These are phyloP conservation scores for Onychomys leucogaster DNA, from an alignment of 2,797 vertebrate species.

Conservation along the genomic window DNA sequence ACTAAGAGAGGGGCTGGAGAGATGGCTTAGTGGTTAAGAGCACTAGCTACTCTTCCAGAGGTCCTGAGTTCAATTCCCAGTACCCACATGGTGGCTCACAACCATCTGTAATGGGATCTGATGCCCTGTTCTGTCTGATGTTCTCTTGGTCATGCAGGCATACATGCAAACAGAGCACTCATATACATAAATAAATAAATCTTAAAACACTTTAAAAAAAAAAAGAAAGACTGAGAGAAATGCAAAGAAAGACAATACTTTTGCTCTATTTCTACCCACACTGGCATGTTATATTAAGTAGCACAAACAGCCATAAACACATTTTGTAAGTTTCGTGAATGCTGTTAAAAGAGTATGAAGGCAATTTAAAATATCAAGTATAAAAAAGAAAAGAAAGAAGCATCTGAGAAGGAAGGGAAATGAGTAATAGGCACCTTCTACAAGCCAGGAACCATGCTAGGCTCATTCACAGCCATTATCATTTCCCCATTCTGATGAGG, in stretches of 20 bases:
- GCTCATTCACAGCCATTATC: background rate
- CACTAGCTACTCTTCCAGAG: background rate
- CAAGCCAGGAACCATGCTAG: slow-evolving; percentile 30
- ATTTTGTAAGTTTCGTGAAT: slow-evolving; percentile 59
- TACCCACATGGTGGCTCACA: background rate
- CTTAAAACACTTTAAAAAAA: background rate
- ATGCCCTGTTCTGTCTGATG: background rate
- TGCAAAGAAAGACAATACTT: slow-evolving; percentile 36
- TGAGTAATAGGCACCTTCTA: background rate
- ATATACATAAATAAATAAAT: background rate
- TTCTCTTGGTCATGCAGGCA: background rate
- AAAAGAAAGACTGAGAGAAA: background rate
- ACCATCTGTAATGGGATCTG: background rate
- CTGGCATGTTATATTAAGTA: slow-evolving; percentile 35
- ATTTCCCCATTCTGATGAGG: slow-evolving; percentile 24
- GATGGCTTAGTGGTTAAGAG: background rate
- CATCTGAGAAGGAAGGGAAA: background rate
- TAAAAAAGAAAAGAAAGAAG: background rate
- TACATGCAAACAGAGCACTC: background rate
- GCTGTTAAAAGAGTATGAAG: slow-evolving; percentile 33
- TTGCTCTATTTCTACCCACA: slow-evolving; percentile 51
- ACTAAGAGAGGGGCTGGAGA: background rate
- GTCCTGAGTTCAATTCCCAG: background rate
- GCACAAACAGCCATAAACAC: slow-evolving; percentile 18
- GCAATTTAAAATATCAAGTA: slow-evolving; percentile 55